A percentile compares a stretch with the other conserved stretches of the same genome.
These are phyloP conservation scores for Xerus inauris DNA, from an alignment of 2,113 vertebrate species.

Conservation along the genomic window DNA sequence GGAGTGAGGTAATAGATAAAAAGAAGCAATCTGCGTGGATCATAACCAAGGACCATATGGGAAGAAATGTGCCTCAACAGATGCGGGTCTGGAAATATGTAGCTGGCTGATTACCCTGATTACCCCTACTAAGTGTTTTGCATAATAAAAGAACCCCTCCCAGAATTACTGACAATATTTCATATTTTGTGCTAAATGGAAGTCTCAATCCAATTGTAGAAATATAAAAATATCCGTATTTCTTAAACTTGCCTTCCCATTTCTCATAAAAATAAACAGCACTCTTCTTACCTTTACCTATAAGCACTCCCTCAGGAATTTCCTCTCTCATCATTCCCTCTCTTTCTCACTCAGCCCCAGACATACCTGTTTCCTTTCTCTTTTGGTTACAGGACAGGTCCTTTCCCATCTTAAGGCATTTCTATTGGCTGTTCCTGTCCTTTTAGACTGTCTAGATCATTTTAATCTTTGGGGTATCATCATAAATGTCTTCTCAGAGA, in stretches of 20 bases:
- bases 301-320: neutral
- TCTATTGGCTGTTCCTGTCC: neutral
- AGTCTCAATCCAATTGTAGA: neutral
- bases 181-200: neutral
- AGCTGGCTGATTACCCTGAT: neutral
- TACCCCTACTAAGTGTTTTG: neutral
- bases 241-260: neutral
- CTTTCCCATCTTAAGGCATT: neutral
- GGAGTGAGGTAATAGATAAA: neutral
- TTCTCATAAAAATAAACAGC: neutral
- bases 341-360: no score
- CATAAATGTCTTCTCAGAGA: neutral
- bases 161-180: neutral
- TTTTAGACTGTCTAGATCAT: neutral
- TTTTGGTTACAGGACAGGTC: neutral
- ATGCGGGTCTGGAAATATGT: neutral
- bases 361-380: neutral
- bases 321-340: neutral
- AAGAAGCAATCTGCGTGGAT: neutral
- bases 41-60: neutral
- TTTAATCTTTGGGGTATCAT: neutral
- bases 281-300: neutral
- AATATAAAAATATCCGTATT: neutral
- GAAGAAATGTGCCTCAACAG: neutral
- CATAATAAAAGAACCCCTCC: neutral